phyloP scores from a whole-genome alignment of 2,888 invertebrate genomes.

The Poecilobothrus nobilitatus region DNA sequence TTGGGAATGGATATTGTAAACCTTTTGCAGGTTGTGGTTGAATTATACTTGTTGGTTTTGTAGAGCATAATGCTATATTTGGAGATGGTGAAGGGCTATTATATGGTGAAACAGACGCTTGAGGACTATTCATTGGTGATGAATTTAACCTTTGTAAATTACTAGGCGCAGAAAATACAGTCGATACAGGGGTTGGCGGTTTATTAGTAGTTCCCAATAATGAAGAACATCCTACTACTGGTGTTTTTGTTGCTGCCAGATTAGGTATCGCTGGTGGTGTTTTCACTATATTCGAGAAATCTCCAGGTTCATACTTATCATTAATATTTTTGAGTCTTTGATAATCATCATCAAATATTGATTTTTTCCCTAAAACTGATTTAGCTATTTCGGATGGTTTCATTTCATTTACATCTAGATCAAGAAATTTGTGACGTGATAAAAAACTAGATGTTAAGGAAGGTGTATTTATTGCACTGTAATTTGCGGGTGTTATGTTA shows the following conservation, averaged over 20 bases:
- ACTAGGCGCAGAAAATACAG: conserved; percentile 19
- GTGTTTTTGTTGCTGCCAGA: conserved; percentile 37
- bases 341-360: conserved; percentile 92
- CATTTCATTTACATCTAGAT: conserved; percentile 68
- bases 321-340: conserved; percentile 82
- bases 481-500: conserved; percentile 43
- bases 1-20: conserved; percentile 70
- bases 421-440: conserved; percentile 66
- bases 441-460: conserved; percentile 39
- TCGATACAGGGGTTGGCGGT: conserved; percentile 20
- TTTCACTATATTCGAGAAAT: conserved; percentile 23
- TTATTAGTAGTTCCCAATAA: conserved; percentile 21
- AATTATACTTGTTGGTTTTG: neutral
- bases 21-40: conserved; percentile 36
- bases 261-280: conserved; percentile 31
- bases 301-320: conserved; percentile 67
- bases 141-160: conserved; percentile 38
- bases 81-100: conserved; percentile 44
- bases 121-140: conserved; percentile 45
- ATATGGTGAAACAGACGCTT: conserved; percentile 42
- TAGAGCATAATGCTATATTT: neutral
- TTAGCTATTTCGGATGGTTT: conserved; percentile 92
- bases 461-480: conserved; percentile 47
- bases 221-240: conserved; percentile 27
- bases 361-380: conserved; percentile 81